Evolutionary conservation across 2,113 vertebrate species (phyloP).

Genomic region (Takifugu flavidus): DNA sequence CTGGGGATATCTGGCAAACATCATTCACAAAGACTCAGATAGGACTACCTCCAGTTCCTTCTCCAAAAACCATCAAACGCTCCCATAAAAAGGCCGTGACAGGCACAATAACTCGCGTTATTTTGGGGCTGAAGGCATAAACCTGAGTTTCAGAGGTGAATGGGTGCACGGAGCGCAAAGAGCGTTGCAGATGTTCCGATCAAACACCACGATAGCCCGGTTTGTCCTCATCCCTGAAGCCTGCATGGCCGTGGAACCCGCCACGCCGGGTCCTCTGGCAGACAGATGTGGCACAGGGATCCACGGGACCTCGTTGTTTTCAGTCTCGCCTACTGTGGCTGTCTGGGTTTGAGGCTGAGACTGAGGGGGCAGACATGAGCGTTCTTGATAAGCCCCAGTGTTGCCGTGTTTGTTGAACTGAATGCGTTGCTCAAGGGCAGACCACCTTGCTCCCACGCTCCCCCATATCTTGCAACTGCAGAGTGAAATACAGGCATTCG

Average conservation of each 20-base stretch:
- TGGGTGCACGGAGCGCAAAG: conserved; percentile 46
- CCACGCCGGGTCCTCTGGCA: background rate
- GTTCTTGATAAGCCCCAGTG: conserved; percentile 20
- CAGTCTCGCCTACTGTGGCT: conserved; percentile 9
- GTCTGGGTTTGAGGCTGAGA: conserved; percentile 18
- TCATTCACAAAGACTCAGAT: conserved; percentile 58
- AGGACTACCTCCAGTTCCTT: conserved; percentile 59
- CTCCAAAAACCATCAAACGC: conserved; percentile 53
- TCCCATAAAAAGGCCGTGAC: conserved; percentile 43
- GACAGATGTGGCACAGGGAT: conserved; percentile 18
- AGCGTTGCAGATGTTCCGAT: conserved; percentile 46
- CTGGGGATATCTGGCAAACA: conserved; percentile 59
- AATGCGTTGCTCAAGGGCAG: conserved; percentile 38
- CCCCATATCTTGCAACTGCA: conserved; percentile 9
- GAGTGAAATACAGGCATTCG: conserved; percentile 19
- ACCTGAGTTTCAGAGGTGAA: conserved; percentile 39
- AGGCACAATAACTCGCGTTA: conserved; percentile 57
- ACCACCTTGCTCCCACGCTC: conserved; percentile 24
- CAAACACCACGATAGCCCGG: background rate
- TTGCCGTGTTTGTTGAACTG: conserved; percentile 30
- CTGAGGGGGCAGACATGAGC: conserved; percentile 12
- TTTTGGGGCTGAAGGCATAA: conserved; percentile 48
- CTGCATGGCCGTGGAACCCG: conserved; percentile 1
- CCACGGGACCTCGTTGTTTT: conserved; percentile 15
- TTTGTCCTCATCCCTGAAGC: background rate